These are phyloP conservation scores for Aelia acuminata DNA, from an alignment of 2,888 invertebrate genomes.

Conservation along the genomic window DNA sequence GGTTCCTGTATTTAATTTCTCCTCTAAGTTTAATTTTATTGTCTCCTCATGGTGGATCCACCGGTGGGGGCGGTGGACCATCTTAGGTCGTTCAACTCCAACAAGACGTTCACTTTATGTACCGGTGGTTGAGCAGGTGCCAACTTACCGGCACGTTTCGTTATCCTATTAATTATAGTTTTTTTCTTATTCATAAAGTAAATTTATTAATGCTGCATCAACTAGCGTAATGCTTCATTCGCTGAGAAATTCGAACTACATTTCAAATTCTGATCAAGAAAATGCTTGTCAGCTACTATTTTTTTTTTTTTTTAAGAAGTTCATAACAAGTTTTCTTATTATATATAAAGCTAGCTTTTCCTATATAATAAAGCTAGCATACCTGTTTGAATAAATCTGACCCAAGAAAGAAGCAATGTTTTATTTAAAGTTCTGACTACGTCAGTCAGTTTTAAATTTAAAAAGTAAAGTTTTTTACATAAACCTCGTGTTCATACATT, in stretches of 20 bases:
- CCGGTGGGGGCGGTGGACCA: neutral
- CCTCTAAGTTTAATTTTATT: neutral
- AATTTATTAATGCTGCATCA: neutral
- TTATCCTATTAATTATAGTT: too few species aligned
- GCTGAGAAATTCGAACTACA: too few species aligned
- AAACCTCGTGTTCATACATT: neutral
- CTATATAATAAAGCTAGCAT: too few species aligned
- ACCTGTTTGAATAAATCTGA: neutral
- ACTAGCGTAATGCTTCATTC: neutral
- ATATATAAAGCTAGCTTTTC: too few species aligned
- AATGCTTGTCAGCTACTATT: too few species aligned
- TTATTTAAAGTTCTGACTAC: neutral
- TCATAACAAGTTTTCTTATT: too few species aligned
- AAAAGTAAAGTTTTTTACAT: neutral
- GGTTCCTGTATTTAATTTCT: neutral
- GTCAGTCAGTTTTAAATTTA: neutral
- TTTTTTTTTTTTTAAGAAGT: too few species aligned
- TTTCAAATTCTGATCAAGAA: too few species aligned
- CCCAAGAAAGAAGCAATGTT: neutral
- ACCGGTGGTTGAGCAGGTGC: neutral
- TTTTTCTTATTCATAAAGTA: too few species aligned
- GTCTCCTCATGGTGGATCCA: neutral
- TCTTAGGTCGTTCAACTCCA: neutral
- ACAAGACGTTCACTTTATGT: neutral
- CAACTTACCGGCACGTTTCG: too few species aligned